These are phyloP conservation scores for Himalopsyche phryganea DNA, from an alignment of 1,140 invertebrate genomes.

Conservation along the genomic window DNA sequence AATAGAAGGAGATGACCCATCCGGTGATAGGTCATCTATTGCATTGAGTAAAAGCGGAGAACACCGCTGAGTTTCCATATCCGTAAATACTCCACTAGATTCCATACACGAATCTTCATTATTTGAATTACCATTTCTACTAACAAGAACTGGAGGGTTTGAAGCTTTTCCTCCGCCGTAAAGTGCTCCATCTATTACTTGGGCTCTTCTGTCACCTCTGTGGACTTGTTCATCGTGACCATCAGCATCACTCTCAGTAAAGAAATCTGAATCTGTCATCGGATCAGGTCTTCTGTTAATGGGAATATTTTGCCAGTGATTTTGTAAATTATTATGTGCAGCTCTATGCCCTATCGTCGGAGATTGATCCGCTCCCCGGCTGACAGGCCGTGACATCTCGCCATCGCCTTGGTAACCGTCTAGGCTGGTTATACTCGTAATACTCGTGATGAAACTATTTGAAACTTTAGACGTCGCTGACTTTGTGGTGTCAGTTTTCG, in stretches of 20 bases:
- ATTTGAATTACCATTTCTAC: constrained; percentile 42
- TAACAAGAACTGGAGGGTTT: constrained; percentile 50
- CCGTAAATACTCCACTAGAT: constrained; percentile 80
- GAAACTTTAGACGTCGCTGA: constrained; percentile 58
- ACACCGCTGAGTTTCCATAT: constrained; percentile 66
- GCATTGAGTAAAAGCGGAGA: constrained; percentile 51
- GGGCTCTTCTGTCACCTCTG: constrained; percentile 66
- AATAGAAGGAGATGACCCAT: constrained; percentile 53
- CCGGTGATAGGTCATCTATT: constrained; percentile 57
- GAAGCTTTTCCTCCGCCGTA: constrained; percentile 64
- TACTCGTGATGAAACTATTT: constrained; percentile 75
- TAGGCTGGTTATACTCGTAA: constrained; percentile 80
- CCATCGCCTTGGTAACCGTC: constrained; percentile 86
- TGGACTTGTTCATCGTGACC: constrained; percentile 68
- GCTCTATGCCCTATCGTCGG: constrained; percentile 46
- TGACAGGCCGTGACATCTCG: constrained; percentile 75
- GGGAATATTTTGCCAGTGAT: constrained; percentile 54
- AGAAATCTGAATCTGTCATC: constrained; percentile 87
- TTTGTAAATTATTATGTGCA: constrained; percentile 44
- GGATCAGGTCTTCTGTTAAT: constrained; percentile 64
- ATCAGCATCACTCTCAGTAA: constrained; percentile 82
- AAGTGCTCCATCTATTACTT: constrained; percentile 79
- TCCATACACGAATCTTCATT: constrained; percentile 70
- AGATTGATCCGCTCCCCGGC: constrained; percentile 68
- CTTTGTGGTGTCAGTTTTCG: constrained; percentile 55